These are phyloP conservation scores for Platynereis dumerilii DNA, from an alignment of 2,888 invertebrate genomes.

Conservation along the genomic window DNA sequence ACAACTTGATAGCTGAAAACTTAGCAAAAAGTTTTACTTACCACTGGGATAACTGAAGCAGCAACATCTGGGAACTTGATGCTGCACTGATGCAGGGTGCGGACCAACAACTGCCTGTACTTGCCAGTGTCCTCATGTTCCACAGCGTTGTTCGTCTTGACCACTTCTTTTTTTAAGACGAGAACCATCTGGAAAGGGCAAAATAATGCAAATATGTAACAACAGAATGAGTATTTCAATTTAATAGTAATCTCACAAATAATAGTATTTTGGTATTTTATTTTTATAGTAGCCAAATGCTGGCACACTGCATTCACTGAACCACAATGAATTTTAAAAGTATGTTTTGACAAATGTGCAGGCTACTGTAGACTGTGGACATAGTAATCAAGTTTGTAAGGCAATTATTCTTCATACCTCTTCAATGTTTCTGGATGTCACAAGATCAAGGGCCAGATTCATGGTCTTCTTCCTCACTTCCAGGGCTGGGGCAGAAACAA, in stretches of 20 bases:
- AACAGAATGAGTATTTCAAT: not conserved
- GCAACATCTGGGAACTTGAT: constrained; percentile 93
- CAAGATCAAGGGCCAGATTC: constrained; percentile 85
- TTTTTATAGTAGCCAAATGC: no score
- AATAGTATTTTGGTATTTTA: no score
- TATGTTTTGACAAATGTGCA: no score
- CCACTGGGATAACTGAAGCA: constrained; percentile 88
- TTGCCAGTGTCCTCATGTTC: constrained; percentile 95
- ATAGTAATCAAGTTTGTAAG: no score
- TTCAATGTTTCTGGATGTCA: constrained; percentile 89
- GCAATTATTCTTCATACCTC: constrained; percentile 73
- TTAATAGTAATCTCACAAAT: no score
- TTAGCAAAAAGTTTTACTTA: constrained; percentile 43
- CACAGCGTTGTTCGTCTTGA: constrained; percentile 81
- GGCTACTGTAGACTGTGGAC: no score
- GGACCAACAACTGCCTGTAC: constrained; percentile 92
- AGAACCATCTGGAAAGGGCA: constrained; percentile 74
- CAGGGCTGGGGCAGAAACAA: constrained; percentile 89
- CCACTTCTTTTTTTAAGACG: constrained; percentile 89
- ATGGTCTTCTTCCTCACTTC: constrained; percentile 89
- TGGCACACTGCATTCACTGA: no score
- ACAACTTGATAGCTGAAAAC: no score
- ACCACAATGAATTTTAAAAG: no score
- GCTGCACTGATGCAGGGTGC: constrained; percentile 91
- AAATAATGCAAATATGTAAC: not conserved